A percentile compares a stretch with the other conserved stretches of the same genome.
phyloP scores from a whole-genome alignment of 2,888 invertebrate species.

The Cenopis cana region DNA sequence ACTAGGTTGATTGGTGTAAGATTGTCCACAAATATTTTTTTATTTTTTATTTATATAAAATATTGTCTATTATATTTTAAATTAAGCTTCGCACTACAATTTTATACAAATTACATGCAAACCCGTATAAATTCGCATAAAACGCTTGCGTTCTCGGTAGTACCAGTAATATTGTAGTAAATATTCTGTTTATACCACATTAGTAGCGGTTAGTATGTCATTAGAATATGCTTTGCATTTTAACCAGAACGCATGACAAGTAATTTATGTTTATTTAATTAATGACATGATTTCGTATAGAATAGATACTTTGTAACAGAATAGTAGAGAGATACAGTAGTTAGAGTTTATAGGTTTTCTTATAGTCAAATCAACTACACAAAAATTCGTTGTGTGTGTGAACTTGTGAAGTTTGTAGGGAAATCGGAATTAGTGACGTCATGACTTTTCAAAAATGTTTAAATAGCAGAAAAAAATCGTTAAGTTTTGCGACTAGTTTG shows the following conservation, averaged over 20 bases:
- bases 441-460: too few relatives aligned
- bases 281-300: slow-evolving; percentile 18
- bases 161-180: slow-evolving; percentile 8
- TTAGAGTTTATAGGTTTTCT: not conserved
- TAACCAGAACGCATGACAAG: slow-evolving; percentile 27
- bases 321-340: not conserved
- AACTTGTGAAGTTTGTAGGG: too few relatives aligned
- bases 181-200: slow-evolving; percentile 39
- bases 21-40: too few relatives aligned
- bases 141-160: not conserved
- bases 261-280: slow-evolving; percentile 24
- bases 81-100: not conserved
- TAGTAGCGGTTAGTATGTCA: slow-evolving; percentile 50
- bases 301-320: not conserved
- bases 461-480: too few relatives aligned
- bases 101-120: not conserved
- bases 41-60: too few relatives aligned
- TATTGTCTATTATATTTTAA: not conserved
- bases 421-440: too few relatives aligned
- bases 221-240: slow-evolving; percentile 44
- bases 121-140: not conserved
- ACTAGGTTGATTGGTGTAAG: too few relatives aligned
- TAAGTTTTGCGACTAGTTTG: too few relatives aligned
- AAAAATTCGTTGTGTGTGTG: too few relatives aligned
- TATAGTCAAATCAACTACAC: too few relatives aligned